phyloP scores from a whole-genome alignment of 2,888 invertebrate species.

The Timema cristinae region DNA sequence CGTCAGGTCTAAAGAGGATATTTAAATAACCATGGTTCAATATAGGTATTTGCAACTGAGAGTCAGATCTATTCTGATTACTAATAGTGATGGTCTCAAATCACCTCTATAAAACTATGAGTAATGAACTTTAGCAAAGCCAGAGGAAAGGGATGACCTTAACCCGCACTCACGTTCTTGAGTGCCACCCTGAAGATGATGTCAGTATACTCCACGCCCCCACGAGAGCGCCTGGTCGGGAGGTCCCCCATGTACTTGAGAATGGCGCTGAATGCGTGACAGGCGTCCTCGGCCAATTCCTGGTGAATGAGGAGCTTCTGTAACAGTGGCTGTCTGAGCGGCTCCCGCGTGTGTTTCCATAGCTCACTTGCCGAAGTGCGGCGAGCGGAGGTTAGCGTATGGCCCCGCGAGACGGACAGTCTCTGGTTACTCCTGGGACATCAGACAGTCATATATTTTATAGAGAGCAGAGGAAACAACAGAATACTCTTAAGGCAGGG shows the following conservation, averaged over 20 bases:
- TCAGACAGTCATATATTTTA: neutral
- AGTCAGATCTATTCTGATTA: no score
- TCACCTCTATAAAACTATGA: no score
- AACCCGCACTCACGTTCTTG: conserved; percentile 56
- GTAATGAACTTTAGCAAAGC: no score
- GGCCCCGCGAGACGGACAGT: conserved; percentile 57
- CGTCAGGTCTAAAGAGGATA: no score
- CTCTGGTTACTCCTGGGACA: conserved; percentile 48
- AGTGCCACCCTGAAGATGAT: conserved; percentile 78
- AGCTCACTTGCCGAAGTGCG: conserved; percentile 65
- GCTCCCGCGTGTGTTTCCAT: conserved; percentile 79
- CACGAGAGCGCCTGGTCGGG: conserved; percentile 71
- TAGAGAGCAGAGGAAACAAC: neutral
- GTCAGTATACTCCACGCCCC: conserved; percentile 81
- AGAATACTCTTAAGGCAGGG: no score
- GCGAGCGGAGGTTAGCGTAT: conserved; percentile 63
- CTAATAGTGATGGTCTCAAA: no score
- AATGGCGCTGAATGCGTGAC: conserved; percentile 69
- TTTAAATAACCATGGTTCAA: no score
- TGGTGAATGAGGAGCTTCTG: conserved; percentile 69
- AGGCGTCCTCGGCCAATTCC: conserved; percentile 66
- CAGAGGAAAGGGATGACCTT: no score
- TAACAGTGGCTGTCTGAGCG: conserved; percentile 76
- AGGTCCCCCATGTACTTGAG: conserved; percentile 90
- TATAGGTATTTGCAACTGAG: no score